Base-by-base conservation (phyloP, 2,797 vertebrate genomes). In the Helarctos malayanus region DNA sequence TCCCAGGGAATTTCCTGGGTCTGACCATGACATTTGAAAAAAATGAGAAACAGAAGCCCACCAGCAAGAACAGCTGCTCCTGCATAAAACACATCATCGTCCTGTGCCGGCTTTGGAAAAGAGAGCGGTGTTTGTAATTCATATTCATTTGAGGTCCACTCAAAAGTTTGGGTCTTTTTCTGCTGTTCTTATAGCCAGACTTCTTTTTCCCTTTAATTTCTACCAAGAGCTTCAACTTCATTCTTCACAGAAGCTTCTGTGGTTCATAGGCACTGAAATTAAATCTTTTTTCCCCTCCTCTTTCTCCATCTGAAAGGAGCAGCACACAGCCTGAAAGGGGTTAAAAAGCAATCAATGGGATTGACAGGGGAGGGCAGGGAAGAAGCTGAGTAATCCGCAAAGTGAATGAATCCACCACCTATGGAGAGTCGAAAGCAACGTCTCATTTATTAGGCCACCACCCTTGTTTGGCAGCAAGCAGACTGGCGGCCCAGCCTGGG, bases 1-100 rank as follows among this genome's bases (percentile, higher is more conserved):
- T 95, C 79, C 82, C 86, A 84, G 91, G 82, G 85, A 97, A 88
- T 94, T 95, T 95, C 90, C 96, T 69, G n/a, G 59, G 49, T 92
- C 71, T 93, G 54, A 54, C 59, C 92, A 16, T 96, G 93, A 94
- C 71, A 92, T 76, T 78, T 95, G 91, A 96, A 96, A 89, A 73
- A 96, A 96, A 75, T 90, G 95, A 94, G 81, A 88, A 59, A 54
- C 89, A 32, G 41, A 89, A 93, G 78, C 38, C 87, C 69, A 29
- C 41, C 95, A 86, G 69, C 69, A 84, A 54, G 89, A 96, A 73
- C 56, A 96, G 80, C 38, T 92, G 80, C 49, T 94, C 82, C 73
- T 29, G 15, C 23, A 52, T 57, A 78, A 97, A 61, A 63, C 59
- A 61, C 59, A 54, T 79, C 47, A 65, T 93, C 73, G 63, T 93